Evolutionary conservation across 2,888 invertebrate genomes (phyloP), one percentile per base, ranked within the genome.

Genomic region (Drosophila colorata): DNA sequence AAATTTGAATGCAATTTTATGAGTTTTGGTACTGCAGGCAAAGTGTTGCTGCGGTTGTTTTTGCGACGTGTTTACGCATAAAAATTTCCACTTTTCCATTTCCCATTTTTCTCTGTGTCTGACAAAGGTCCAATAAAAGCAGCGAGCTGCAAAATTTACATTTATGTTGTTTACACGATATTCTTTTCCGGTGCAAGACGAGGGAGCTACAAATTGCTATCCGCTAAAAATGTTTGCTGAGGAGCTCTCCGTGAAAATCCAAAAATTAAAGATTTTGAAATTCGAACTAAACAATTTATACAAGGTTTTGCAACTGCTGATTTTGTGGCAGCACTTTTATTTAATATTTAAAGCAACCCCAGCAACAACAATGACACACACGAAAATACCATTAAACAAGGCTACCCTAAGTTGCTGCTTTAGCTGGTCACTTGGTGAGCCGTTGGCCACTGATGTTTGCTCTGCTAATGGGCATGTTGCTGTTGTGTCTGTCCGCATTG

Each of bases 21-120:
- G 64, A 60, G 56, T 57, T 68, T 70, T 61, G 38, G 33, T 35
- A 57, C 56, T 57, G 40, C 28, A 28, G 18, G 44, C 71, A 49
- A 69, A 55, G 48, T 52, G 55, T 23, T 48, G 60, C 52, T 77
- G 74, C 59, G 82, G 63, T 68, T 71, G 58, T 84, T 74, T 68
- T 64, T 48, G 77, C 66, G 74, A 80, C 81, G 71, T 67, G 78
- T 80, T 80, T 84, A 80, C 78, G 80, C 80, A 78, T 78, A 74
- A 80, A 81, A 78, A 65, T 64, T 63, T 80, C 51, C 68, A 59
- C 57, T 66, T 72, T 61, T 59, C 40, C 40, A 58, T 16, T 52
- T 61, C 59, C 37, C 40, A 41, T 13, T 52, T 43, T 20, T 38
- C 14, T 23, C 14, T 23, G 31, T 20, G 16, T 37, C 28, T 58